Base-by-base conservation (phyloP, 1,140 invertebrate species). In the Ostrea denselamellosa region DNA sequence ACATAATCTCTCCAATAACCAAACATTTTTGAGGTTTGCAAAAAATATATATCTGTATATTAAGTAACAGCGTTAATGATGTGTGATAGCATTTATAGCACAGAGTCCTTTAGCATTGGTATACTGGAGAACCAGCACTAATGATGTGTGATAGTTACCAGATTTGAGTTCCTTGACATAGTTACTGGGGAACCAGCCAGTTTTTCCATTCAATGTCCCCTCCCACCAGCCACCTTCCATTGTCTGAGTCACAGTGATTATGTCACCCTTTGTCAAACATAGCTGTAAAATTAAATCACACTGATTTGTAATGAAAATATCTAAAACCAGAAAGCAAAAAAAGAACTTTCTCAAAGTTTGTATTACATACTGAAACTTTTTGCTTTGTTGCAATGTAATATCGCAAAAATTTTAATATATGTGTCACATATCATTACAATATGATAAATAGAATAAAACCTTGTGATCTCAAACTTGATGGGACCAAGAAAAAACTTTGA, bases 181-280 rank as follows among this genome's bases (percentile, higher is more conserved):
- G 95, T 99, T 99, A 90, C 98, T 98, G 88, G 99, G 99, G 96
- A 99, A 99, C 99, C 99, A 99, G 91, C 98, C 98, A 89, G 98
- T 99, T 94, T 98, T 97, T 84, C 98, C 98, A 90, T 97, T 96
- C 25, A 99, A 95, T 3, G 98, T 99, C 19, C 98, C 99, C 95
- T 99, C 98, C 98, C 98, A 99, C 98, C 98, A 99, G 96, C 98
- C 99, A 51, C 98, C 98, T 82, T 98, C 98, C 94, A 99, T 97
- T 92, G 95, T 95, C 94, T 98, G 97, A 85, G 98, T 99, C 53
- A 99, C 97, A 19, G 98, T 98, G 89, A 99, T 99, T 82, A 99
- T 96, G 95, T 99, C 98, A 83, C 98, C 98, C 95, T 99, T 99
- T 91, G 97, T 97, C 94, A 99, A 99, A 93, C 97, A 98, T 90